Percentiles rank a stretch among this genome's conserved stretches.
Conservation (phyloP, 2,113 vertebrate genomes). For the Paramormyrops kingsleyae region DNA sequence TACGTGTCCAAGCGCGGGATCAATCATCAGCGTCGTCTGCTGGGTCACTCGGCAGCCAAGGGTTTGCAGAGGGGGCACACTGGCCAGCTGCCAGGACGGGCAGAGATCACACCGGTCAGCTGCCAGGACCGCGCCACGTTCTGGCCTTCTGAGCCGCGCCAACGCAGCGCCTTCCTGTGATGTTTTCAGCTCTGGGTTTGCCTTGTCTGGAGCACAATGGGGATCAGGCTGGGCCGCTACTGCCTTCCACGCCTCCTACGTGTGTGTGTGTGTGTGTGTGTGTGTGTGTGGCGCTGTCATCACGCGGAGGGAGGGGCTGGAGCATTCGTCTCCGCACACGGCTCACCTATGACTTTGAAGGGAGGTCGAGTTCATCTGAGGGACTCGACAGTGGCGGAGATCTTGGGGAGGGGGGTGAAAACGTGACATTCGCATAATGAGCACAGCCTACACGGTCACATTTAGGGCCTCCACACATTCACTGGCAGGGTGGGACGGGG, state of each 20-base stretch:
- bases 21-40: background rate
- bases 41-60: background rate
- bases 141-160: background rate
- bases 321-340: background rate
- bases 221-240: no score
- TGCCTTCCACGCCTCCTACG: background rate
- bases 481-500: background rate
- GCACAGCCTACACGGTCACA: background rate
- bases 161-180: background rate
- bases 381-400: background rate
- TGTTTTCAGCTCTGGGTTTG: background rate
- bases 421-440: background rate
- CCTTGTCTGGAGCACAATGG: background rate
- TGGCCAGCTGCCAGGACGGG: background rate
- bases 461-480: background rate
- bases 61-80: background rate
- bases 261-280: no score
- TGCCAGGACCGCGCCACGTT: background rate
- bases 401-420: background rate
- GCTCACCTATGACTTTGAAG: background rate
- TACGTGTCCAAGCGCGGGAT: background rate
- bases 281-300: background rate
- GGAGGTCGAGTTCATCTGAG: background rate
- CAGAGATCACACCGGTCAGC: no score
- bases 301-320: background rate